Base-by-base conservation (phyloP, 2,888 invertebrate genomes). In the Pteria penguin region DNA sequence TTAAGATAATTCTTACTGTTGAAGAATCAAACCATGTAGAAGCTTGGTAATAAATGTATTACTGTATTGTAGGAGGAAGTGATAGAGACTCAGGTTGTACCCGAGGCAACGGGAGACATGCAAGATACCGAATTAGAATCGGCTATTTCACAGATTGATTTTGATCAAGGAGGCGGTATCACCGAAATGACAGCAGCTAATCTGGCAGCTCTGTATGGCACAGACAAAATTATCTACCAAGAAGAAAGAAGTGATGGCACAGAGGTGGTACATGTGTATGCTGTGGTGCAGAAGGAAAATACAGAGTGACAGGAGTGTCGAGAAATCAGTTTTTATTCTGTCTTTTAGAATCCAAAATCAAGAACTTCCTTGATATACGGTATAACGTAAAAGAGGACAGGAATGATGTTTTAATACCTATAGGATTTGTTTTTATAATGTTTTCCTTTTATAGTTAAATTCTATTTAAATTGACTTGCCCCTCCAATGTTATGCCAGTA, bases 141-240 rank as follows among this genome's bases (percentile, higher is more conserved):
- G 4, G 52, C 68, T 3, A 14, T 68, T 4, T 68, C 68, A 1
- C 31, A 68, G 57, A 68, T 68, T 22, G 68, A 29, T 4, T 68
- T 68, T 68, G 68, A 68, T 57, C 68, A 68, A 32, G 68, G 52
- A 32, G 68, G 68, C 11, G 68, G 68, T 31, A 68, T 68, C 26
- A 52, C 68, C 22, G 68, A 68, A 33, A 22, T 52, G 22, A 57
- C 68, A 32, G 68, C 68, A 24, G 68, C 68, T 5, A 68, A 68
- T 33, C 33, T 68, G 57, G 68, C 68, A 32, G 68, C 68, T 22
- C 55, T 68, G 57, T 68, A 68, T 32, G 68, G 68, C 1, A 57
- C 68, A n/a, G 68, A 68, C 33, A 55, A 57, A 11, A 68, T 68
- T 26, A 68, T 68, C 22, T 68, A 68, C 57, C 68, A 68, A 18